Evolutionary conservation across 2,113 vertebrate species (phyloP).

Genomic region (Salvator merianae): DNA sequence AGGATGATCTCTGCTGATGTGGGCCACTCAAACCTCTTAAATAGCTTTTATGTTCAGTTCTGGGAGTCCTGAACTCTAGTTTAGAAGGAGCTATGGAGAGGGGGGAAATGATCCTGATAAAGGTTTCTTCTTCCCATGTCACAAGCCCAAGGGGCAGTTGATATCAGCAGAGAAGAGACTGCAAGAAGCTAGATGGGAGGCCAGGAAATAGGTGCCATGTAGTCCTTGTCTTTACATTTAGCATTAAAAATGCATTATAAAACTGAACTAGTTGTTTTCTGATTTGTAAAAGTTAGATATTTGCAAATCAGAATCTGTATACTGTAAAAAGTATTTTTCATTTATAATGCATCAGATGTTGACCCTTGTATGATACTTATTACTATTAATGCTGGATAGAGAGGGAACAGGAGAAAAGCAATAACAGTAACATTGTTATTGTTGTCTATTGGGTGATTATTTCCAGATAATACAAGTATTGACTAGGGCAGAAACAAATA

Average conservation of each 20-base stretch:
- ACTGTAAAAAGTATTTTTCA: conserved; percentile 62
- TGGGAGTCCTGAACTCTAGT: not conserved
- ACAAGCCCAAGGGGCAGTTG: not conserved
- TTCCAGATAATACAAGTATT: conserved; percentile 37
- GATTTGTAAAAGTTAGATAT: conserved; percentile 51
- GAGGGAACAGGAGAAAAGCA: conserved; percentile 20
- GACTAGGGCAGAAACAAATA: conserved; percentile 1
- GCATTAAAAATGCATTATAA: conserved; percentile 38
- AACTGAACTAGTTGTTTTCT: conserved; percentile 43
- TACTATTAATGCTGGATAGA: conserved; percentile 62
- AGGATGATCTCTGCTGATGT: not conserved
- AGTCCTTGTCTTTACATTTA: conserved; percentile 5
- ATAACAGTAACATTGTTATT: conserved; percentile 23
- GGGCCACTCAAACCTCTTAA: not conserved
- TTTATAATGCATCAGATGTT: conserved; percentile 68
- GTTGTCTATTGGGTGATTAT: conserved; percentile 28
- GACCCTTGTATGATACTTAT: conserved; percentile 72
- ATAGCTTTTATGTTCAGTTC: not conserved
- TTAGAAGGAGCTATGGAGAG: not conserved
- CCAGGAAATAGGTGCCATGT: not conserved
- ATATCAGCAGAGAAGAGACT: not conserved
- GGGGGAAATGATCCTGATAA: not conserved
- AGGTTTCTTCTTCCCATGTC: not conserved
- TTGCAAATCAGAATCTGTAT: conserved; percentile 63
- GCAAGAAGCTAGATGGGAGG: not conserved